These are phyloP conservation scores for Zaprionus capensis DNA, from an alignment of 1,140 invertebrate genomes.

Conservation along the genomic window DNA sequence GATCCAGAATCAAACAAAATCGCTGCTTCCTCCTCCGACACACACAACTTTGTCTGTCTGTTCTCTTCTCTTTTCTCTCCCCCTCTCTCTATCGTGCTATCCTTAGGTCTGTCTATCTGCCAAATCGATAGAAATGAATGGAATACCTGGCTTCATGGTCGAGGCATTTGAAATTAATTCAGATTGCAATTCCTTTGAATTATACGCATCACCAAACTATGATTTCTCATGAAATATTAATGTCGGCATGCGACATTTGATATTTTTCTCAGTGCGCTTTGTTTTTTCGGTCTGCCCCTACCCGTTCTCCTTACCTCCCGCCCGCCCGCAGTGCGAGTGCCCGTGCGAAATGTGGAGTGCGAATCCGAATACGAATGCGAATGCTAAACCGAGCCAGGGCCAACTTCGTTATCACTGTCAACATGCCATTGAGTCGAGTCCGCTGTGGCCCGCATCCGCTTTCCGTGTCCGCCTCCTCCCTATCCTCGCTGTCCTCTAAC, in stretches of 20 bases:
- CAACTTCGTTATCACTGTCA: conserved; percentile 82
- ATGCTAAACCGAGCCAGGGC: conserved; percentile 56
- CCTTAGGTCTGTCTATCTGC: neutral
- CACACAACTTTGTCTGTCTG: conserved; percentile 11
- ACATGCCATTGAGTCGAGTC: conserved; percentile 75
- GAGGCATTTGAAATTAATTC: conserved; percentile 73
- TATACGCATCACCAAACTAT: conserved; percentile 82
- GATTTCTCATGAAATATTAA: conserved; percentile 83
- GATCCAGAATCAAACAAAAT: conserved; percentile 6
- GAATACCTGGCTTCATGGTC: conserved; percentile 34
- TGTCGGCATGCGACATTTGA: conserved; percentile 79
- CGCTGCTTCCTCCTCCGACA: neutral
- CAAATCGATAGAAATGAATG: conserved; percentile 20
- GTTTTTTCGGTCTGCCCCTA: conserved; percentile 32
- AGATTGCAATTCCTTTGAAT: conserved; percentile 83
- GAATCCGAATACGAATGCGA: conserved; percentile 13
- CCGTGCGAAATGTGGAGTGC: neutral
- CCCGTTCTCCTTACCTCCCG: neutral
- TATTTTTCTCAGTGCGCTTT: conserved; percentile 64
- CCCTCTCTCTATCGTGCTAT: neutral
- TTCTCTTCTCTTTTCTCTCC: neutral
- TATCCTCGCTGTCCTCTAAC: neutral
- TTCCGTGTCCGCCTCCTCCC: neutral
- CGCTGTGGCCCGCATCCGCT: conserved; percentile 20
- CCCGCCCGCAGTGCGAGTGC: neutral